Conservation (phyloP, 2,797 vertebrate genomes). For the Phoxinus dragarum region DNA sequence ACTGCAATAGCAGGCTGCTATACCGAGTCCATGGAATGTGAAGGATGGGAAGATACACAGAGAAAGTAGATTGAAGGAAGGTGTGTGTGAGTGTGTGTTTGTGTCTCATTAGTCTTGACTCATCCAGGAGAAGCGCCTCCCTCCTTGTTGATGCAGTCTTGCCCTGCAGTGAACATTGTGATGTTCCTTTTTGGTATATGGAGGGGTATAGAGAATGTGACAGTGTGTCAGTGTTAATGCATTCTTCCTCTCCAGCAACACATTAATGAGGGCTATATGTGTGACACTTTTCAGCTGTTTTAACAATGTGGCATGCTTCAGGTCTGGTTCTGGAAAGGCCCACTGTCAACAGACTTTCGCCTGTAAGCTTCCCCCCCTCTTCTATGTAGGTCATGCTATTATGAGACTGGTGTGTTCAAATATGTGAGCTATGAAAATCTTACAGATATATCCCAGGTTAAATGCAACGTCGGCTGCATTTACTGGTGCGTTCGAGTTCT, state of each 20-base stretch:
- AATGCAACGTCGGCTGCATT: not conserved
- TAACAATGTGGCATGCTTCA: conserved; percentile 18
- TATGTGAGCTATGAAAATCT: not conserved
- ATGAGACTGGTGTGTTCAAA: not conserved
- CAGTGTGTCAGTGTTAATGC: conserved; percentile 54
- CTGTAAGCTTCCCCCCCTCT: not conserved
- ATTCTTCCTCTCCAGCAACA: conserved; percentile 49
- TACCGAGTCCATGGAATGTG: conserved; percentile 26
- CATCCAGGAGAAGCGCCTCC: conserved; percentile 25
- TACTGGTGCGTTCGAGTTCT: not conserved
- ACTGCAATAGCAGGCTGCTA: conserved; percentile 20
- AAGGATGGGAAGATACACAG: not conserved
- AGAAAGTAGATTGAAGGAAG: conserved; percentile 23
- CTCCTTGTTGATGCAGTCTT: conserved; percentile 36
- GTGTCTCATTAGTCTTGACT: conserved; percentile 55
- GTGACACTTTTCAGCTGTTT: conserved; percentile 53
- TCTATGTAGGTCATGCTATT: conserved; percentile 13
- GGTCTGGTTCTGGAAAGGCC: conserved; percentile 22
- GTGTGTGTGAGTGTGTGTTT: conserved; percentile 40
- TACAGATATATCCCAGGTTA: not conserved
- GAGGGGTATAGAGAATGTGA: conserved; percentile 39
- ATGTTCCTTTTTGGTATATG: conserved; percentile 32
- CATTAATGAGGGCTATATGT: conserved; percentile 55
- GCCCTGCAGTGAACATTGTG: conserved; percentile 48
- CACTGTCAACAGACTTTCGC: conserved; percentile 20